Percentiles rank a stretch among this genome's conserved stretches.
phyloP scores from a whole-genome alignment of 2,113 vertebrate species.

The Menura novaehollandiae region DNA sequence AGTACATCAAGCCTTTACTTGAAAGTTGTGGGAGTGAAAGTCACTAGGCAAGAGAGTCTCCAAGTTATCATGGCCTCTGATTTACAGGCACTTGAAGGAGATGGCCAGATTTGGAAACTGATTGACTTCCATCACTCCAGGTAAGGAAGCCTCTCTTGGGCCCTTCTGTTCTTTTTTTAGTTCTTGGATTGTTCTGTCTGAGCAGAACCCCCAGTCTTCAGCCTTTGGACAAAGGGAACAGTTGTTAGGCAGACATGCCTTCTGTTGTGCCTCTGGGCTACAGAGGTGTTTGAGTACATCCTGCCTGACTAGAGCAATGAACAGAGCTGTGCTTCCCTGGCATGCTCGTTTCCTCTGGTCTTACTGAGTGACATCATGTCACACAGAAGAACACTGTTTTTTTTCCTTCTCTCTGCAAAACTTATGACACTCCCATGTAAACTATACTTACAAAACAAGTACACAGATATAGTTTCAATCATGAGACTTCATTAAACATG shows the following conservation, averaged over 20 bases:
- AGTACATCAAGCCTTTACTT: background rate
- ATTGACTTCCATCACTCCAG: background rate
- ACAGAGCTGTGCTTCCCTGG: background rate
- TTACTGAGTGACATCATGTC: background rate
- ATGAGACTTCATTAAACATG: background rate
- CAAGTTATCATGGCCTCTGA: background rate
- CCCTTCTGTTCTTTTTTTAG: background rate
- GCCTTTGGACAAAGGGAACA: background rate
- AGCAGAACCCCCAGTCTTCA: background rate
- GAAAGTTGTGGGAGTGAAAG: background rate
- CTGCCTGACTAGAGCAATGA: background rate
- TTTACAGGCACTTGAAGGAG: background rate
- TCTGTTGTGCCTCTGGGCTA: background rate
- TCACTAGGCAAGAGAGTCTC: background rate
- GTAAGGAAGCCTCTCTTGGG: background rate
- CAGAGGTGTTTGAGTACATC: background rate
- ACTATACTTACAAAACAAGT: background rate
- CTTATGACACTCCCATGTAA: background rate
- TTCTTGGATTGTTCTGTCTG: background rate
- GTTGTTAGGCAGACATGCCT: background rate
- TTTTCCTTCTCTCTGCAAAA: background rate
- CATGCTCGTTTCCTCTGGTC: background rate
- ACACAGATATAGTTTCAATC: background rate
- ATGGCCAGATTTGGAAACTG: background rate
- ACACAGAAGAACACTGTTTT: background rate